These are phyloP conservation scores for Caprella mutica DNA, from an alignment of 2,888 invertebrate species.

Conservation along the genomic window DNA sequence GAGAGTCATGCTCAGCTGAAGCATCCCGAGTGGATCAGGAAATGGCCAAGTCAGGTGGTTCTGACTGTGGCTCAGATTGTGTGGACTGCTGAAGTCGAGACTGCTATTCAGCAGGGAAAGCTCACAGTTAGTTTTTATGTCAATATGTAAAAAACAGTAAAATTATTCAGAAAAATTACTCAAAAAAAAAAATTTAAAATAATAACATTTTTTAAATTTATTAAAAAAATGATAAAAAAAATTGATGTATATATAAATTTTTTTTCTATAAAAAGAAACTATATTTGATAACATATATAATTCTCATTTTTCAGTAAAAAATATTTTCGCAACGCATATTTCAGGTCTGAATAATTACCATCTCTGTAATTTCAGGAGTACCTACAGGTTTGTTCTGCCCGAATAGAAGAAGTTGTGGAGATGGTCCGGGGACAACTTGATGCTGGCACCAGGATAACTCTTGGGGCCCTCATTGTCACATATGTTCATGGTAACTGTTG, in stretches of 20 bases:
- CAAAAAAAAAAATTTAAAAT: not conserved
- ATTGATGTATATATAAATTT: not conserved
- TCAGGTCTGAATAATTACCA: too few species aligned
- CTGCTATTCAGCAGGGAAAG: conserved; percentile 56
- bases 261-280: not conserved
- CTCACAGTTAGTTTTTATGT: too few species aligned
- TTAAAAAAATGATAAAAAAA: not conserved
- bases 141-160: not conserved
- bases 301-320: not conserved
- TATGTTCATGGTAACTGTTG: conserved; percentile 60
- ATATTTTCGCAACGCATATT: not conserved
- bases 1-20: conserved; percentile 50
- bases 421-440: conserved; percentile 72
- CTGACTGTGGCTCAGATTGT: conserved; percentile 51
- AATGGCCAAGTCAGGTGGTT: conserved; percentile 87
- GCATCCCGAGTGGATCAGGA: conserved; percentile 67
- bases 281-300: not conserved
- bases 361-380: conserved; percentile 47
- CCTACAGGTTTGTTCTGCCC: conserved; percentile 54
- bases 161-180: not conserved
- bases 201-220: not conserved
- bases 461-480: conserved; percentile 78
- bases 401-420: conserved; percentile 61
- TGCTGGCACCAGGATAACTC: conserved; percentile 72
- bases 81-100: conserved; percentile 69